Evolutionary conservation across 1,140 invertebrate species (phyloP), one percentile per base, ranked within the genome.

Genomic region (Neodiprion pinetum): DNA sequence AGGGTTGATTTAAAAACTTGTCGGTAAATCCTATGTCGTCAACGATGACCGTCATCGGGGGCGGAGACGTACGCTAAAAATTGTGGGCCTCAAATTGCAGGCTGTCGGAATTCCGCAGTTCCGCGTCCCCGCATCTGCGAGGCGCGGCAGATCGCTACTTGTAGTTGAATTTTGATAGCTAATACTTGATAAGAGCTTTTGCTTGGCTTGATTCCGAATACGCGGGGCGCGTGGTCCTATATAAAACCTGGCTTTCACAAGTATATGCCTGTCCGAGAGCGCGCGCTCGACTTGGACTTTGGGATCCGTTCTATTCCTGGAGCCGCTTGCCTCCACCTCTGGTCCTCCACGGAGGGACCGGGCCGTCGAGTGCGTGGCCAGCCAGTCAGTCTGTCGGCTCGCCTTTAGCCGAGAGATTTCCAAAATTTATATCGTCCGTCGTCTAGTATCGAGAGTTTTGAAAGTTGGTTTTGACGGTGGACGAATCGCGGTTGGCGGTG

Each of bases 241-340:
- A 61, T 61, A 61, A 61, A 61, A 61, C 53, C 53, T 61, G 53
- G 53, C 53, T 61, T 61, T 61, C 53, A 61, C 53, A 9, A 61
- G 53, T 61, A 61, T 17, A 61, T 61, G n/a, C 11, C 53, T 17
- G 53, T 61, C 53, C 53, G 53, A 61, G 53, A 61, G 53, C 53
- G 53, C 53, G 53, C 53, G 53, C 53, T 61, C 53, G 53, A 61
- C 53, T 71, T 71, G 48, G 21, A 40, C 70, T 83, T 83, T 79
- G 84, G 77, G 80, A 83, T 87, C 78, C 81, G 83, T 84, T 87
- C 86, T 87, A 87, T 87, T 87, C 86, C 86, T 87, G 86, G 86
- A 87, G 83, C 83, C 79, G 76, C 76, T 82, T 82, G 83, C 85
- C 84, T 85, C 81, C 84, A 85, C 82, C 80, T 84, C 80, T 80